Percentiles rank a stretch among this genome's conserved stretches.
These are phyloP conservation scores for Arnoldichthys spilopterus DNA, from an alignment of 2,797 vertebrate species.

Conservation along the genomic window DNA sequence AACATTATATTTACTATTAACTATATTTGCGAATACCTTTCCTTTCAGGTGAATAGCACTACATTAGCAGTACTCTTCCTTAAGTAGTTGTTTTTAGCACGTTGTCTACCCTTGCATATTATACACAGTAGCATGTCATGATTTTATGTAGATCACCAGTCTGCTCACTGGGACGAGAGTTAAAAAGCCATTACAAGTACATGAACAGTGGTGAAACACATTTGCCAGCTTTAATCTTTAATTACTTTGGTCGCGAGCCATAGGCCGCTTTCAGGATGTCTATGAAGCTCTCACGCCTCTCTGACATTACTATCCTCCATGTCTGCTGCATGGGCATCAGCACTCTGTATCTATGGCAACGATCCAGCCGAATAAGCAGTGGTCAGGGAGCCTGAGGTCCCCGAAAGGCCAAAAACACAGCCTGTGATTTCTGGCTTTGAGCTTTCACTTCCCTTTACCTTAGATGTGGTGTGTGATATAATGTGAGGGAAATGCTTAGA, in stretches of 20 bases:
- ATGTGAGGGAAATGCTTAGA: background rate
- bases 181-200: slow-evolving; percentile 19
- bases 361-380: slow-evolving; percentile 47
- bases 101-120: too few species aligned
- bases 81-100: too few species aligned
- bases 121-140: background rate
- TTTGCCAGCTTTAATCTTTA: slow-evolving; percentile 16
- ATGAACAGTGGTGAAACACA: too few species aligned
- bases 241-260: slow-evolving; percentile 34
- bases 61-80: background rate
- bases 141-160: background rate
- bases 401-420: background rate
- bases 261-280: slow-evolving; percentile 30
- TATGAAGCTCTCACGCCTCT: slow-evolving; percentile 30
- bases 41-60: too few species aligned
- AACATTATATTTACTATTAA: too few species aligned
- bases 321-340: slow-evolving; percentile 22
- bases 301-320: slow-evolving; percentile 18
- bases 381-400: slow-evolving; percentile 22
- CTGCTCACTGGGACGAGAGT: background rate
- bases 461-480: background rate
- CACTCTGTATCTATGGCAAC: slow-evolving; percentile 55
- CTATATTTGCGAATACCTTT: too few species aligned
- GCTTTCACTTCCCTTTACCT: background rate
- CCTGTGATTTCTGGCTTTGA: background rate